Evolutionary conservation across 2,797 vertebrate species (phyloP).

Genomic region (Muscicapa comitata): DNA sequence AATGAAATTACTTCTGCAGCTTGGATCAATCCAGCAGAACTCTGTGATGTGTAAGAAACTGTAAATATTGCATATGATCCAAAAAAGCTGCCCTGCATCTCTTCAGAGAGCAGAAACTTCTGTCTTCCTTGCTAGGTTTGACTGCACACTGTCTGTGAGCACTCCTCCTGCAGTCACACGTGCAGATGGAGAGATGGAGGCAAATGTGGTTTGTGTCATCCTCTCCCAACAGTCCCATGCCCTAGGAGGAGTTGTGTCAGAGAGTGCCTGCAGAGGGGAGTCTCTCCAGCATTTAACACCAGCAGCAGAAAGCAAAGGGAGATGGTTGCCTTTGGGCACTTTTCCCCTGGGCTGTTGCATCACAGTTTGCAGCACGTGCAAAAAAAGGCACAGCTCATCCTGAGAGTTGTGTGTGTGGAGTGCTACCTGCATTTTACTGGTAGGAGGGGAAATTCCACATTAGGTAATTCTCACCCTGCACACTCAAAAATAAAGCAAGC

Average conservation of each 20-base stretch:
- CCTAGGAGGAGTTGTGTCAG: not conserved
- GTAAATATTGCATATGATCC: not conserved
- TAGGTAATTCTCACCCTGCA: not conserved
- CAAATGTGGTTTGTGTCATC: rapidly evolving
- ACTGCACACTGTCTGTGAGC: not conserved
- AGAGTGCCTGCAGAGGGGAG: not conserved
- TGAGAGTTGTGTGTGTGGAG: not conserved
- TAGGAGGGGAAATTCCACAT: not conserved
- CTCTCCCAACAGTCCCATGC: not conserved
- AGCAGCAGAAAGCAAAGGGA: not conserved
- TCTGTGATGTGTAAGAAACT: not conserved
- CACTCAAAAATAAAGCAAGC: not conserved
- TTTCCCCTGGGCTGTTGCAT: not conserved
- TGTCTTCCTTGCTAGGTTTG: not conserved
- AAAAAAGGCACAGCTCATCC: not conserved
- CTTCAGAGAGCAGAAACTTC: not conserved
- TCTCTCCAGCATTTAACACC: rapidly evolving
- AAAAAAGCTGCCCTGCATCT: not conserved
- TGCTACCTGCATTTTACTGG: not conserved
- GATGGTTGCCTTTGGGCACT: not conserved
- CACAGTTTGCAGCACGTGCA: rapidly evolving
- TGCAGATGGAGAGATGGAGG: not conserved
- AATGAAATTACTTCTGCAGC: not conserved
- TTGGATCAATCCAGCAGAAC: not conserved
- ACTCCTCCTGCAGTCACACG: rapidly evolving